A percentile compares a stretch with the other conserved stretches of the same genome.
phyloP scores from a whole-genome alignment of 2,888 invertebrate species.

The Macaria notata region DNA sequence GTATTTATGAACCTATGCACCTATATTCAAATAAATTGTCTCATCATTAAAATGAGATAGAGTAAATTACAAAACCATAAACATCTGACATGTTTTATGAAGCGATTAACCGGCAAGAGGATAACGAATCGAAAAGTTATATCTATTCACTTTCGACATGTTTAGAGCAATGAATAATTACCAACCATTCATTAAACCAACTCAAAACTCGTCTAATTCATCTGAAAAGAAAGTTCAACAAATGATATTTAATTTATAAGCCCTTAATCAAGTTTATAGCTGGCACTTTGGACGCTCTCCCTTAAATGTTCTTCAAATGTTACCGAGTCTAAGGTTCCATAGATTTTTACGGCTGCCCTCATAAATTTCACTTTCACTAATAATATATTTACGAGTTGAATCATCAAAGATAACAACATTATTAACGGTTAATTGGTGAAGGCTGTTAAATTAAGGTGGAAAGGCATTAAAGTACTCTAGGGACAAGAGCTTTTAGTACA shows the following conservation, averaged over 20 bases:
- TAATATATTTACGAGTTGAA: conserved; percentile 36
- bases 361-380: conserved; percentile 62
- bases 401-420: conserved; percentile 26
- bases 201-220: conserved; percentile 40
- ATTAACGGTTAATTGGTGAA: conserved; percentile 25
- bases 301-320: conserved; percentile 52
- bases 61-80: conserved; percentile 4
- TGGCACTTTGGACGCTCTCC: conserved; percentile 45
- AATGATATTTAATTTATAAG: conserved; percentile 62
- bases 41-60: not conserved
- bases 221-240: conserved; percentile 59
- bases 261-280: conserved; percentile 67
- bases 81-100: conserved; percentile 18
- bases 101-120: conserved; percentile 16
- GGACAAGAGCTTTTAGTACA: not conserved
- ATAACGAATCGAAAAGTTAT: conserved; percentile 28
- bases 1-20: too few species aligned
- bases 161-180: conserved; percentile 40
- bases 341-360: conserved; percentile 47
- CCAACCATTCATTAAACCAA: conserved; percentile 48
- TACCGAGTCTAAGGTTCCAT: conserved; percentile 43
- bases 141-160: conserved; percentile 26
- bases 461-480: not conserved
- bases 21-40: not conserved
- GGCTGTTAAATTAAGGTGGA: conserved; percentile 23